Conservation (phyloP, 2,797 vertebrate species). For the Neosilurus mollespiculum region DNA sequence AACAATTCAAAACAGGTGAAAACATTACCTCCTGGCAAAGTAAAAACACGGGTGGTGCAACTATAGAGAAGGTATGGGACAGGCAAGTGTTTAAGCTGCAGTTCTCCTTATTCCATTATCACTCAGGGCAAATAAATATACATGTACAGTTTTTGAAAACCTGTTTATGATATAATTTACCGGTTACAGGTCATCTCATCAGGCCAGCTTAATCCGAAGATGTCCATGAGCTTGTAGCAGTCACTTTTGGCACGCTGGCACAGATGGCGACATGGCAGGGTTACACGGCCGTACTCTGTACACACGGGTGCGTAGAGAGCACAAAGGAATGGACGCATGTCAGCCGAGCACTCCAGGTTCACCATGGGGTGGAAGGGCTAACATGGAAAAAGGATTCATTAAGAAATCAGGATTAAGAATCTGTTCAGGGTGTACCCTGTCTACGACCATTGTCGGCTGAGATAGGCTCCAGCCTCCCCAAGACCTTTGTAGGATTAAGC, state of each 20-base stretch:
- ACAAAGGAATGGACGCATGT: conserved; percentile 83
- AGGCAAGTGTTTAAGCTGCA: background rate
- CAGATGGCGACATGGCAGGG: conserved; percentile 81
- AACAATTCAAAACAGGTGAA: no score
- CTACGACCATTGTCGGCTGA: no score
- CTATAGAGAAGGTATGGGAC: no score
- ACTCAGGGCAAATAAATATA: background rate
- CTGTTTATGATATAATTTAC: conserved; percentile 57
- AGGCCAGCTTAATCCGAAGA: conserved; percentile 85
- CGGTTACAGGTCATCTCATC: conserved; percentile 87
- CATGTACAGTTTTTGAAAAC: background rate
- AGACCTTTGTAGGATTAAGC: no score
- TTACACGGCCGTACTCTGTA: conserved; percentile 83
- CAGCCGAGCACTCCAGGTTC: conserved; percentile 83
- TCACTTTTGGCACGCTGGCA: conserved; percentile 78
- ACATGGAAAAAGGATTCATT: background rate
- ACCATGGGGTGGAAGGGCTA: conserved; percentile 89
- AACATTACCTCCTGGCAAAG: no score
- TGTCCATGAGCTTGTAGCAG: conserved; percentile 86
- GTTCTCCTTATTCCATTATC: background rate
- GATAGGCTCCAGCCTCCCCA: no score
- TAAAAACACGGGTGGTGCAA: no score
- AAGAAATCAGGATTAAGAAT: no score
- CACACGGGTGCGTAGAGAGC: conserved; percentile 85
- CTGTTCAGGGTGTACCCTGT: no score